Evolutionary conservation across 2,888 invertebrate species (phyloP), one percentile per base, ranked within the genome.

Genomic region (Brenthis hecate): DNA sequence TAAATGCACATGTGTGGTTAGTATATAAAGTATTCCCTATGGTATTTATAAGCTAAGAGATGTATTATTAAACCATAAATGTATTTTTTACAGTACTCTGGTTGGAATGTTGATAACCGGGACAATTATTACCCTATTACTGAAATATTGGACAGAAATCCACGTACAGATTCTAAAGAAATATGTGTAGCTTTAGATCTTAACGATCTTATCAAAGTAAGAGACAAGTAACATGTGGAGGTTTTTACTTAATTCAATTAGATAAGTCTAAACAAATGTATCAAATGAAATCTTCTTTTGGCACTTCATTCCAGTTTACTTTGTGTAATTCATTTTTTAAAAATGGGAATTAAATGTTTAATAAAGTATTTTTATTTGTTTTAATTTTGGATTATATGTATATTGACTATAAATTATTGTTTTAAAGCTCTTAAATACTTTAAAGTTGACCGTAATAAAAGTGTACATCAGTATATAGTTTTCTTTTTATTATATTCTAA

Each of bases 1-100:
- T 83, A 94, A 94, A 83, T 94, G 94, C 79, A 94, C 94, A 77
- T 94, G 94, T 81, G 94, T 94, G 81, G 94, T 94, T 82, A 91
- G 94, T 85, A 67, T 57, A 53, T 63, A 51, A 58, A 19, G 57
- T 48, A 6, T 14, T 47, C 57, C 13, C 28, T 43, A 16, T 36
- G 23, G 19, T 36, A 54, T 54, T 63, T 14, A 53, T 16, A 62
- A 16, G 6, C 2, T 6, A 53, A 13, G 36, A 28, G 11, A 43
- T 2, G 13, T 53, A 19, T 19, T 19, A 50, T 28, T 50, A 14
- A 43, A 43, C 14, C 8, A 19, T 14, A 58, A 28, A 51, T 67
- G 68, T 60, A 14, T 73, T 76, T 73, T 91, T 92, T 70, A 36
- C 89, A 94, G 94, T 94, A 94, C 78, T 94, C 94, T 67, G 94